Evolutionary conservation across 53 echinoderm and acorn worm genomes (phyloP).

Genomic region (Luidia sarsii): DNA sequence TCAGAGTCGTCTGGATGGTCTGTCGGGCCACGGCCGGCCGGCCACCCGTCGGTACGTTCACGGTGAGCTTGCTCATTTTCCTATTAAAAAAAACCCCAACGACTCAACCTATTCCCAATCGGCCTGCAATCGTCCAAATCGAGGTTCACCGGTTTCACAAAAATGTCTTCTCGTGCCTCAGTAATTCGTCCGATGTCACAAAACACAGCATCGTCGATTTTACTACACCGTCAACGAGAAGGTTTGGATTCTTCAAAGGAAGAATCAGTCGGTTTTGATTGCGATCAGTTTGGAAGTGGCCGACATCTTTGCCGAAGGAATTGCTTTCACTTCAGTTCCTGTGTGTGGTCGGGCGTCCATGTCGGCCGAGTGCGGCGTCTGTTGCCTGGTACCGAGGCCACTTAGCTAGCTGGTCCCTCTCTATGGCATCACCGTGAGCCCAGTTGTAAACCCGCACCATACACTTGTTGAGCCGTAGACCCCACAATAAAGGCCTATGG

Average conservation of each 20-base stretch:
- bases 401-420: neutral
- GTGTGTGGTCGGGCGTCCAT: neutral
- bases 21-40: conserved; percentile 73
- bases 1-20: conserved; percentile 67
- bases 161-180: neutral
- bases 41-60: conserved; percentile 55
- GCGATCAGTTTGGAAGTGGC: too few relatives aligned
- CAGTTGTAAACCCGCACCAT: neutral
- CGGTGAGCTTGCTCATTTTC: conserved; percentile 49
- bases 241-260: too few relatives aligned
- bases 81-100: neutral
- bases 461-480: neutral
- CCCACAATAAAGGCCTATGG: too few relatives aligned
- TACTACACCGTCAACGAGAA: neutral
- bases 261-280: too few relatives aligned
- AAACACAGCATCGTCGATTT: too few relatives aligned
- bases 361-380: conserved; percentile 14
- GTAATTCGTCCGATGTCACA: neutral
- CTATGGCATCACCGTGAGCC: neutral
- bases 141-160: neutral
- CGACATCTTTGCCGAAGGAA: too few relatives aligned
- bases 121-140: too few relatives aligned
- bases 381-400: conserved; percentile 34
- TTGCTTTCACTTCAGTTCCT: too few relatives aligned
- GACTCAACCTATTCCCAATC: neutral